Conservation (phyloP, 2,113 vertebrate genomes). For the Epinephelus lanceolatus region DNA sequence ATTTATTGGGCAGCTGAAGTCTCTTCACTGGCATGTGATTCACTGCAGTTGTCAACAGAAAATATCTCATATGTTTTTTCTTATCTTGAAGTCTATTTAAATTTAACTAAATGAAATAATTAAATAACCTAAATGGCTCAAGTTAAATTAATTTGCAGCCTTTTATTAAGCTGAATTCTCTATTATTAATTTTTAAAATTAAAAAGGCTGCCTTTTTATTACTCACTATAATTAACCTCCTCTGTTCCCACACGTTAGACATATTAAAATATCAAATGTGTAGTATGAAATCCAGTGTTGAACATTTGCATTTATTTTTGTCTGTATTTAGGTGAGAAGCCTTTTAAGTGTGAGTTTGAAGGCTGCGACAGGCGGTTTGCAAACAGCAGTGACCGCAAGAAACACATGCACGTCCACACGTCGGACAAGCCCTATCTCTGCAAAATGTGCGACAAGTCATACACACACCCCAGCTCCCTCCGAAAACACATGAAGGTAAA, state of each 20-base stretch:
- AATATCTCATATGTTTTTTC: slow-evolving; percentile 28
- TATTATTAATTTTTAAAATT: neutral
- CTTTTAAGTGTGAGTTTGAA: slow-evolving; percentile 99
- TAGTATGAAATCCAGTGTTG: neutral
- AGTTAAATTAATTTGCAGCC: slow-evolving; percentile 8
- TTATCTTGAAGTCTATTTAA: neutral
- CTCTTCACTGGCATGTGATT: slow-evolving; percentile 41
- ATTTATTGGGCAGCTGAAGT: slow-evolving; percentile 61
- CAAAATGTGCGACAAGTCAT: slow-evolving; percentile 99
- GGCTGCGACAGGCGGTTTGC: slow-evolving; percentile 99
- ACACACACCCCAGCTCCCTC: slow-evolving; percentile 98
- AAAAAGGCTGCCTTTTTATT: neutral
- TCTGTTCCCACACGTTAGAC: neutral
- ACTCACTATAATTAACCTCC: too few relatives aligned
- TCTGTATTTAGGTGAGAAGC: slow-evolving; percentile 93
- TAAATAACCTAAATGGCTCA: neutral
- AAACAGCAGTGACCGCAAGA: slow-evolving; percentile 99
- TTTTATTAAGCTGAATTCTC: neutral
- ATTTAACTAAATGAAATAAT: neutral
- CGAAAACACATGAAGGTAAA: slow-evolving; percentile 99
- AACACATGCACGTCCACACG: slow-evolving; percentile 99
- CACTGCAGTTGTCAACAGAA: slow-evolving; percentile 57
- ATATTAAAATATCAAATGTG: neutral
- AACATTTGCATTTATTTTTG: slow-evolving; percentile 23
- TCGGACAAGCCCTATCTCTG: slow-evolving; percentile 99